Evolutionary conservation across 2,888 invertebrate species (phyloP).

Genomic region (Pollenia griseotomentosa): DNA sequence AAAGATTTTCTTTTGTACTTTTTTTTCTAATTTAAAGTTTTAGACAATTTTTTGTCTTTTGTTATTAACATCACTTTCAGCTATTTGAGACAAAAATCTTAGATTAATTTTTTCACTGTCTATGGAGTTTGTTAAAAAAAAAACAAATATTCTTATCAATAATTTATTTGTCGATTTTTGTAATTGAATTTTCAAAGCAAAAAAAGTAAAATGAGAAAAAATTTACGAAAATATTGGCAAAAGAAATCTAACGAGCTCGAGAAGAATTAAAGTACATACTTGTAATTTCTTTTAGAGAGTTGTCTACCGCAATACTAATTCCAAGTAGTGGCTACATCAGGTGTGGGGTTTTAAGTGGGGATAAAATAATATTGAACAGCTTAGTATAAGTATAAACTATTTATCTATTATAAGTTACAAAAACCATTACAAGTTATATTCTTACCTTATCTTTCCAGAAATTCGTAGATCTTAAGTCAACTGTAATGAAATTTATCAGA

Average conservation of each 20-base stretch:
- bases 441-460: no score
- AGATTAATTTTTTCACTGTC: constrained; percentile 11
- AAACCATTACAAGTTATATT: no score
- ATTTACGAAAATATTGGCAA: constrained; percentile 21
- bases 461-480: no score
- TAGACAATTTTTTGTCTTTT: background rate
- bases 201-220: background rate
- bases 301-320: constrained; percentile 1
- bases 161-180: constrained; percentile 71
- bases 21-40: background rate
- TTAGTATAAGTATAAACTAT: no score
- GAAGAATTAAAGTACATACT: background rate
- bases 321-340: background rate
- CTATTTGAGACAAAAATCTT: constrained; percentile 33
- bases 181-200: constrained; percentile 68
- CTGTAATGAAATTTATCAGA: no score
- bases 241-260: background rate
- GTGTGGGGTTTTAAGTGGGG: background rate
- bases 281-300: background rate
- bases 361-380: background rate
- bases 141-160: constrained; percentile 61
- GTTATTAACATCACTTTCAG: constrained; percentile 33
- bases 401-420: no score
- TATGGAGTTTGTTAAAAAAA: constrained; percentile 8
- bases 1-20: no score